A percentile compares a stretch with the other conserved stretches of the same genome.
These are phyloP conservation scores for Varanus komodoensis DNA, from an alignment of 2,113 vertebrate genomes.

Conservation along the genomic window DNA sequence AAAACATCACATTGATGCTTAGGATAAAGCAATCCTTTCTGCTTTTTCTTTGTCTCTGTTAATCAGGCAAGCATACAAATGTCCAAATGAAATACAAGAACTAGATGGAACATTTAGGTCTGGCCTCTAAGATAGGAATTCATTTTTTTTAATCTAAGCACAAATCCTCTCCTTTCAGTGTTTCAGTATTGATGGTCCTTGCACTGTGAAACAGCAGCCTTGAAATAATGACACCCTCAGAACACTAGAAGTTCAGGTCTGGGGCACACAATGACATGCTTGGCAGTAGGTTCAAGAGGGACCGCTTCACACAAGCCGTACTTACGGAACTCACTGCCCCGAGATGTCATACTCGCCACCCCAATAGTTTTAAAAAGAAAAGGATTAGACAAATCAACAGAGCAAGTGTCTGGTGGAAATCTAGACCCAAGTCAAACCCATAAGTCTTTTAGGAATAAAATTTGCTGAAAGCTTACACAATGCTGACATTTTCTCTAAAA, in stretches of 20 bases:
- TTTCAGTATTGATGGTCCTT: neutral
- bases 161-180: neutral
- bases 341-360: neutral
- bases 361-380: neutral
- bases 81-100: constrained; percentile 7
- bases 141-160: neutral
- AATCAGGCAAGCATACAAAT: neutral
- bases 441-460: neutral
- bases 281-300: neutral
- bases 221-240: constrained; percentile 5
- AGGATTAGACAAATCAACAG: neutral
- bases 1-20: constrained; percentile 31
- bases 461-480: neutral
- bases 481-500: neutral
- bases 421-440: neutral
- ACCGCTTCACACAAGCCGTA: neutral
- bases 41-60: neutral
- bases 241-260: neutral
- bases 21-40: neutral
- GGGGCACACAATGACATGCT: neutral
- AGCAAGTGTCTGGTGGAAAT: neutral
- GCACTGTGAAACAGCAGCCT: constrained; percentile 21
- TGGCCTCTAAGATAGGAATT: neutral
- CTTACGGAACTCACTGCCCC: neutral
- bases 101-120: neutral